Conservation (phyloP, 2,888 invertebrate species). For the Spatulosminthurus flaviceps region DNA sequence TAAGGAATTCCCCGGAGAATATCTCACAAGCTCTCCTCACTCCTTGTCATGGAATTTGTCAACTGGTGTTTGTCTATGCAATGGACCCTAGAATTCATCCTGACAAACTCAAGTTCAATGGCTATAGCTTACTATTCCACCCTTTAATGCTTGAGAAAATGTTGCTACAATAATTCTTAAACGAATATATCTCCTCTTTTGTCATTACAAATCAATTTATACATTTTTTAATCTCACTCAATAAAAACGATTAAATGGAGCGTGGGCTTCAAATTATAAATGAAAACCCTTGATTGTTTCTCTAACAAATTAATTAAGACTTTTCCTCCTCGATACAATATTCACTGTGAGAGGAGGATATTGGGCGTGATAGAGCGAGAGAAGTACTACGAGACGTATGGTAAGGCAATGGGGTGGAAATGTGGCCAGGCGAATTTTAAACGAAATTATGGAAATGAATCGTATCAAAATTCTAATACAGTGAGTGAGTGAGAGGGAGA, state of each 20-base stretch:
- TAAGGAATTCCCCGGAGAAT: neutral
- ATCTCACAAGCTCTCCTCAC: neutral
- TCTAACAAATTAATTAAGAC: conserved; percentile 7
- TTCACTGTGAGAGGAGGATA: neutral
- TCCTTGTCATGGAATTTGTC: neutral
- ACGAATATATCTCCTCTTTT: too few relatives aligned
- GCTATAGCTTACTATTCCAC: too few relatives aligned
- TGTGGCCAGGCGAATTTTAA: conserved; percentile 49
- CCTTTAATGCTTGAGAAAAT: too few relatives aligned
- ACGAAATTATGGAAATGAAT: conserved; percentile 57
- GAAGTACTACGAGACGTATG: neutral
- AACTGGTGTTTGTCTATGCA: neutral
- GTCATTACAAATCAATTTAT: too few relatives aligned
- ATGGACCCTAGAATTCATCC: neutral
- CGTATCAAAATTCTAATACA: conserved; percentile 31
- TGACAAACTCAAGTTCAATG: too few relatives aligned
- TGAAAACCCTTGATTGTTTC: neutral
- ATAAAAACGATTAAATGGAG: neutral
- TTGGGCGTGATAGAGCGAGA: neutral
- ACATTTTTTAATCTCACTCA: neutral
- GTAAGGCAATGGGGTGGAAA: conserved; percentile 16
- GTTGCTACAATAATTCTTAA: too few relatives aligned
- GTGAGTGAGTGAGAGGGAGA: conserved; percentile 16
- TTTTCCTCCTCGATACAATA: neutral
- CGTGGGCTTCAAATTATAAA: neutral